Evolutionary conservation across 2,888 invertebrate genomes (phyloP).

Genomic region (Calliopum simillimum): DNA sequence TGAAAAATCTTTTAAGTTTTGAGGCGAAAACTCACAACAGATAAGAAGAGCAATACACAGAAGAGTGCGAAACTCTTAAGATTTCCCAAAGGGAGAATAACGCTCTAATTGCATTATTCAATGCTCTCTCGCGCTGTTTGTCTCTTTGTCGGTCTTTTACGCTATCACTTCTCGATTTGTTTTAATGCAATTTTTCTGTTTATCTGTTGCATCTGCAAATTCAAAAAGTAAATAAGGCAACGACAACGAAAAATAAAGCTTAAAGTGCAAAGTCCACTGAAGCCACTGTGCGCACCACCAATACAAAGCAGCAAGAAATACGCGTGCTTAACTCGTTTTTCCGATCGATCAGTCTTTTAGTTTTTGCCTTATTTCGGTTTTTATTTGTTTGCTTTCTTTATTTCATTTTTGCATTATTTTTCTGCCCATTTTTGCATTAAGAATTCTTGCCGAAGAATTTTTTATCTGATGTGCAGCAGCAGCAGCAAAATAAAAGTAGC

Average conservation of each 20-base stretch:
- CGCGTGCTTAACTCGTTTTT: conserved; percentile 32
- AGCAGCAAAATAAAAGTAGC: not conserved
- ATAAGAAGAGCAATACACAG: no score
- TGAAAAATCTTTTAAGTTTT: no score
- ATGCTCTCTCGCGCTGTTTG: no score
- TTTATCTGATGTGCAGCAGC: conserved; percentile 25
- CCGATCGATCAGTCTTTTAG: not conserved
- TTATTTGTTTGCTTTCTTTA: conserved; percentile 2
- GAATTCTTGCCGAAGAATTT: conserved; percentile 19
- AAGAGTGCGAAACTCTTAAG: no score
- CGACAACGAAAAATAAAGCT: not conserved
- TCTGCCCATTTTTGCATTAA: conserved; percentile 19
- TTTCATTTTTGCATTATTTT: not conserved
- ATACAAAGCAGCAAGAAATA: not conserved
- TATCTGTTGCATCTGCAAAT: conserved; percentile 4
- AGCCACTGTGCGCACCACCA: conserved; percentile 11
- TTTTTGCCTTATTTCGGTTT: not conserved
- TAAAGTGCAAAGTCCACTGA: conserved; percentile 7
- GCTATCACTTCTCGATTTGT: no score
- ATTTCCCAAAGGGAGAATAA: no score
- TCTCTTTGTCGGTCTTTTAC: no score
- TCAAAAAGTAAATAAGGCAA: conserved; percentile 2
- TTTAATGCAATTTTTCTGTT: not conserved
- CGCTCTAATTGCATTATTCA: no score
- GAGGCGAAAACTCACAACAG: no score